Percentiles rank a stretch among this genome's conserved stretches.
Evolutionary conservation across 2,888 invertebrate species (phyloP).

Genomic region (Ashinkailepas kermadecensis): DNA sequence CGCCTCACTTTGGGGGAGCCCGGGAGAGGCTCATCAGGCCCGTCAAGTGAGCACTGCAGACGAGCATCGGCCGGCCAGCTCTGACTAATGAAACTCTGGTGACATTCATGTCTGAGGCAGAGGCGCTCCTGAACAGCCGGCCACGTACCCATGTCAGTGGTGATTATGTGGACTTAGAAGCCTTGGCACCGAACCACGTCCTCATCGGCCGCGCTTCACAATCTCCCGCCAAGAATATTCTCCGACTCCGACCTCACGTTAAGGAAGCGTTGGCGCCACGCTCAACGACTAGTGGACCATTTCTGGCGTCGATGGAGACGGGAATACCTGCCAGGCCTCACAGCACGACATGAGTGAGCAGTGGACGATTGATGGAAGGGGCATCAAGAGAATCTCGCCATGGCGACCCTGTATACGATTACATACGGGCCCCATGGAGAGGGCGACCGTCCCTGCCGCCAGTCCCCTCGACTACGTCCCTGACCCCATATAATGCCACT

Average conservation of each 20-base stretch:
- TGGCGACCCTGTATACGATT: no score
- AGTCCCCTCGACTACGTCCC: no score
- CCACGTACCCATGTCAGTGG: background rate
- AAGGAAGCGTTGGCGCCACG: background rate
- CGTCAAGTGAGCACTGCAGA: background rate
- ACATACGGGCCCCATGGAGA: no score
- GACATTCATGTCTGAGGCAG: background rate
- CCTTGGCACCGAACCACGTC: background rate
- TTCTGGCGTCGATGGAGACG: background rate
- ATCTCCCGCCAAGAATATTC: background rate
- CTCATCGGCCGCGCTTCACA: no score
- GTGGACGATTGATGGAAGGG: no score
- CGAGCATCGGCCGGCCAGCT: background rate
- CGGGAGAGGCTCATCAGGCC: background rate
- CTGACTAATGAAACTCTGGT: background rate
- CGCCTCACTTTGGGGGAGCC: background rate
- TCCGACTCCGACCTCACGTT: background rate
- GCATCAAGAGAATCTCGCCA: no score
- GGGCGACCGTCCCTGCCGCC: no score
- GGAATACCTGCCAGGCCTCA: background rate
- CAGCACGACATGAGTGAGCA: background rate
- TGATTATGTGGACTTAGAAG: background rate
- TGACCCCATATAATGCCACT: no score
- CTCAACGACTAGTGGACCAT: background rate
- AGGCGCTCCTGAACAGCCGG: background rate